phyloP scores from a whole-genome alignment of 2,113 vertebrate species.

The Elachura formosa region DNA sequence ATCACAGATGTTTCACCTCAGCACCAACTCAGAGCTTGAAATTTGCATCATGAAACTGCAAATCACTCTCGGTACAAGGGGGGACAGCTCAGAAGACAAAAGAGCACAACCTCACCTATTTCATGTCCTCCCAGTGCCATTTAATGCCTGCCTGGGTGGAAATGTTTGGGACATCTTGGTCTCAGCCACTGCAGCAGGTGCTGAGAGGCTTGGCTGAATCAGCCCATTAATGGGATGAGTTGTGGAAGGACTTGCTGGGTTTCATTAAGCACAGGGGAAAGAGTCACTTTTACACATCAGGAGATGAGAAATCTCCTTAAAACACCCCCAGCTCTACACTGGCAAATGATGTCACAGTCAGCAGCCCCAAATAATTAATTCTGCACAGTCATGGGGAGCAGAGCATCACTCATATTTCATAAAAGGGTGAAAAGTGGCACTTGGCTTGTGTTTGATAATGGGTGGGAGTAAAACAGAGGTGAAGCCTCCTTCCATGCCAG shows the following conservation, averaged over 20 bases:
- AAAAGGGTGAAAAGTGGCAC: not conserved
- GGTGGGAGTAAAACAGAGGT: not conserved
- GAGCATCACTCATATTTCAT: fast-evolving
- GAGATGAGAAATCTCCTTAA: not conserved
- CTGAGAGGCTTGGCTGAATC: not conserved
- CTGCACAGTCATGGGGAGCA: not conserved
- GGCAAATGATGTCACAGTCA: not conserved
- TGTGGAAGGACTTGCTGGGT: not conserved
- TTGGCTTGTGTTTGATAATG: not conserved
- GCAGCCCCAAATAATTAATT: not conserved
- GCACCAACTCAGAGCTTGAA: not conserved
- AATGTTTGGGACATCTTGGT: not conserved
- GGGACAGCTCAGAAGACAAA: not conserved
- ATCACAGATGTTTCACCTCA: not conserved
- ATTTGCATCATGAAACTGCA: not conserved
- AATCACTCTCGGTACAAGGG: not conserved
- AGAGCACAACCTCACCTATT: not conserved
- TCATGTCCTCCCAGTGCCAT: not conserved
- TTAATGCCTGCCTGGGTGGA: not conserved
- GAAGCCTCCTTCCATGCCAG: not conserved
- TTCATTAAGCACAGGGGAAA: not conserved
- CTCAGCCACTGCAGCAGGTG: not conserved
- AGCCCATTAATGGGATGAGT: not conserved
- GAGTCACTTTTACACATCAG: not conserved
- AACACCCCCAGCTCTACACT: not conserved